These are phyloP conservation scores for Engraulis encrasicolus DNA, from an alignment of 2,113 vertebrate species.

Conservation along the genomic window DNA sequence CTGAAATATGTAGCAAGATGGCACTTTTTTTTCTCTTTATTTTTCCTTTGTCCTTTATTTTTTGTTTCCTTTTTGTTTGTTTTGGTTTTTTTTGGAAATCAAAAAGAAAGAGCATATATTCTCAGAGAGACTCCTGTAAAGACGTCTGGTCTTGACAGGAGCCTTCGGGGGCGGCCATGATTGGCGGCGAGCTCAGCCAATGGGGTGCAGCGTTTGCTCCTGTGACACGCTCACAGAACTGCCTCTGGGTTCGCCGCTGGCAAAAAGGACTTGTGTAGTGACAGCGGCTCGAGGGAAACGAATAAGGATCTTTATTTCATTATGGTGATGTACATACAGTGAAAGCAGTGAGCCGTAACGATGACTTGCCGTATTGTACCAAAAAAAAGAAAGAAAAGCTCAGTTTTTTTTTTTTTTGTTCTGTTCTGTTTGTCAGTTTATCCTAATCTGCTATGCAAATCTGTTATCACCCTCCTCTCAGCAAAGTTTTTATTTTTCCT, in stretches of 20 bases:
- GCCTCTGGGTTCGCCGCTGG: conserved; percentile 64
- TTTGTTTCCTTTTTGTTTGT: background rate
- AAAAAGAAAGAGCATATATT: conserved; percentile 53
- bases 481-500: conserved; percentile 79
- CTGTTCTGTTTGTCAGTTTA: conserved; percentile 71
- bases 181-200: conserved; percentile 36
- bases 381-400: conserved; percentile 80
- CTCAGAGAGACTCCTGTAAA: conserved; percentile 61
- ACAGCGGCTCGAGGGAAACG: conserved; percentile 36
- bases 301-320: conserved; percentile 38
- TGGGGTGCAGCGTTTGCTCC: conserved; percentile 58
- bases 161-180: conserved; percentile 31
- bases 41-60: conserved; percentile 15
- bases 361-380: conserved; percentile 84
- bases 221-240: conserved; percentile 35
- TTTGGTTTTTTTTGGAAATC: background rate
- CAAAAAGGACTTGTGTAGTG: conserved; percentile 68
- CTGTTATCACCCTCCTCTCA: conserved; percentile 74
- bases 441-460: conserved; percentile 96
- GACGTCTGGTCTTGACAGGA: conserved; percentile 47
- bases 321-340: conserved; percentile 73
- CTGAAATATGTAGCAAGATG: conserved; percentile 92
- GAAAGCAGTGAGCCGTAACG: conserved; percentile 70
- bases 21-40: conserved; percentile 77
- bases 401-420: conserved; percentile 57